Evolutionary conservation across 2,797 vertebrate species (phyloP), one percentile per base, ranked within the genome.

Genomic region (Sphenopsis melanotis): DNA sequence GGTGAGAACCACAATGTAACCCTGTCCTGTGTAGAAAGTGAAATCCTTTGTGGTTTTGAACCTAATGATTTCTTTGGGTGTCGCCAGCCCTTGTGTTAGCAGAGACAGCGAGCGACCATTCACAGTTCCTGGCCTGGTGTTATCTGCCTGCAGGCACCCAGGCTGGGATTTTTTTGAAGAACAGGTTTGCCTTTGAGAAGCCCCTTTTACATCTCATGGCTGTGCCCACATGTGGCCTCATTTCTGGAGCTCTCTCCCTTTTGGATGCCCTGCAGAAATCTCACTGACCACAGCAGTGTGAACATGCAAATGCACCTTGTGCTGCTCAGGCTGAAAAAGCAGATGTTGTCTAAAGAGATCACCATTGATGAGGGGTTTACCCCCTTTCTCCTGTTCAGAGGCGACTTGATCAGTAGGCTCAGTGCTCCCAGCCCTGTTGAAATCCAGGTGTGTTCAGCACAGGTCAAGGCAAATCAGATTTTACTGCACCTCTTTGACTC

Each of bases 101-200:
- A 87, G 65, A 69, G 78, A 68, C 12, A 71, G 34, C 0, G 0
- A 68, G 55, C 0, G 1, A 60, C 66, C 22, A 15, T 47, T 90
- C 6, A 15, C 55, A 50, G 65, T 56, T 49, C 36, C 46, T 60
- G 57, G 41, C 0, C 0, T 0, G 10, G 52, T 1, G 1, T 52
- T 80, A 56, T 7, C 71, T 87, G 55, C 63, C 53, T 60, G 59
- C 30, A 64, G 47, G 57, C 49, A 88, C 26, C 16, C 29, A 79
- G 77, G 52, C 63, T 76, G 50, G 21, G 75, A 56, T 55, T 34
- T 39, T 72, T 83, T 59, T 36, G 30, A 87, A 79, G 66, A 24
- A 39, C n/a, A 61, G 21, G 6, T 50, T 74, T 89, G 22, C 7
- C 26, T 68, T 64, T 79, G 59, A 86, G 65, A 89, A 92, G 56